These are phyloP conservation scores for Aleiodes leptofemur DNA, from an alignment of 2,888 invertebrate genomes.

Conservation along the genomic window DNA sequence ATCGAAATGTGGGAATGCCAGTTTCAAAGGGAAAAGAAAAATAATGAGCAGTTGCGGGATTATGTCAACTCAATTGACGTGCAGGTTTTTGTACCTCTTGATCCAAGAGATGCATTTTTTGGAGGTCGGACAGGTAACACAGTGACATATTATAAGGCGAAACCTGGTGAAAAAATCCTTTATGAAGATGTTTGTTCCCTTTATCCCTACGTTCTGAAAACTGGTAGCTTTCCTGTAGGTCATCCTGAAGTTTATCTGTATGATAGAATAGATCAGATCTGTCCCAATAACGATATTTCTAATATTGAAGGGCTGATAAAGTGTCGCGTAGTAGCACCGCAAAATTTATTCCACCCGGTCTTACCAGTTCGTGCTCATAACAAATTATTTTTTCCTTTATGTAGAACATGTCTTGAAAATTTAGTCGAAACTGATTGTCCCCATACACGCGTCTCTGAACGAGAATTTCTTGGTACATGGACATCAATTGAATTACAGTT, in stretches of 20 bases:
- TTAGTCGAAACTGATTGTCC: background rate
- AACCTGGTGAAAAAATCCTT: too few species aligned
- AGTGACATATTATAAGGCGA: too few species aligned
- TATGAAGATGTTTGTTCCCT: too few species aligned
- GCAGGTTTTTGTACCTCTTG: background rate
- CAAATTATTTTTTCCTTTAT: background rate
- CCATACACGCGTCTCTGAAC: background rate
- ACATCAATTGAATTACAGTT: background rate
- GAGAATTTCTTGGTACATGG: background rate
- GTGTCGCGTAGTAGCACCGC: background rate
- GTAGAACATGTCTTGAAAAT: background rate
- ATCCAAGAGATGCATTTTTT: background rate
- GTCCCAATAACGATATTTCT: too few species aligned
- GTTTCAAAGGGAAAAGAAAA: background rate
- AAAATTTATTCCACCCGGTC: background rate
- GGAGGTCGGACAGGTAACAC: too few species aligned
- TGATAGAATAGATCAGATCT: too few species aligned
- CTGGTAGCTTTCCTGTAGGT: too few species aligned
- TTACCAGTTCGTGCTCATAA: too few species aligned
- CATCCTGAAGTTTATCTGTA: too few species aligned
- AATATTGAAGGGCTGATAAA: background rate
- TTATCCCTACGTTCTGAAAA: too few species aligned
- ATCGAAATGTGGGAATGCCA: slow-evolving; percentile 15
- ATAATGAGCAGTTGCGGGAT: background rate
- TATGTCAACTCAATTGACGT: background rate